A percentile compares a stretch with the other conserved stretches of the same genome.
Evolutionary conservation across 1,140 invertebrate species (phyloP).

Genomic region (Drosophila sturtevanti): DNA sequence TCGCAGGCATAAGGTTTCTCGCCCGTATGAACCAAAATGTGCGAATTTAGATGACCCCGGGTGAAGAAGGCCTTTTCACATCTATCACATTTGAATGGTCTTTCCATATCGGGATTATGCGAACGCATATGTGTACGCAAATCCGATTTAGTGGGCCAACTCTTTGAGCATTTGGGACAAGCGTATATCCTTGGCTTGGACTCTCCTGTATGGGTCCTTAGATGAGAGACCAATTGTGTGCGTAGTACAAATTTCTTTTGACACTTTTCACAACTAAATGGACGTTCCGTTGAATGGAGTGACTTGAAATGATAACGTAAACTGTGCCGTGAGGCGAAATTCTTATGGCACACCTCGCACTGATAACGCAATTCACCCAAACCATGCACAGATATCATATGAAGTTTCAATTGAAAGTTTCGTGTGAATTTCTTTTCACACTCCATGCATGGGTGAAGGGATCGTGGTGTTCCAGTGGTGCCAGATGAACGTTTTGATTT

Average conservation of each 20-base stretch:
- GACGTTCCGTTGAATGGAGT: conserved; percentile 83
- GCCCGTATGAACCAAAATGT: conserved; percentile 71
- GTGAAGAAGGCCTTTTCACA: conserved; percentile 75
- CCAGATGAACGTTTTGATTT: not conserved
- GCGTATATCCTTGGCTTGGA: conserved; percentile 65
- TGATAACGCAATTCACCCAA: conserved; percentile 66
- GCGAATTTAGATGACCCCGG: conserved; percentile 67
- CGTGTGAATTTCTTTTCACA: conserved; percentile 79
- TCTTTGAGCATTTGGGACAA: conserved; percentile 60
- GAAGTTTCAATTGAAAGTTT: conserved; percentile 72
- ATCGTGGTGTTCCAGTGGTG: conserved; percentile 24
- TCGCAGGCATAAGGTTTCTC: conserved; percentile 69
- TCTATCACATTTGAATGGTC: conserved; percentile 71
- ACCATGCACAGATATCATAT: conserved; percentile 70
- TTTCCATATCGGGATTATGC: conserved; percentile 67
- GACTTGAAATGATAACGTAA: conserved; percentile 72
- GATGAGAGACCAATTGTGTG: conserved; percentile 83
- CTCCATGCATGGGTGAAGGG: conserved; percentile 56
- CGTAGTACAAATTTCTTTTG: conserved; percentile 83
- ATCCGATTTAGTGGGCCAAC: conserved; percentile 72
- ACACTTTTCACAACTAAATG: conserved; percentile 82
- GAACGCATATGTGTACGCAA: conserved; percentile 75
- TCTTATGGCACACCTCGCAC: conserved; percentile 68
- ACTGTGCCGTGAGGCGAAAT: conserved; percentile 72
- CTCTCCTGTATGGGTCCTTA: conserved; percentile 82